Percentiles rank a stretch among this genome's conserved stretches.
Conservation (phyloP, 2,797 vertebrate genomes). For the Sebastes elongatus region DNA sequence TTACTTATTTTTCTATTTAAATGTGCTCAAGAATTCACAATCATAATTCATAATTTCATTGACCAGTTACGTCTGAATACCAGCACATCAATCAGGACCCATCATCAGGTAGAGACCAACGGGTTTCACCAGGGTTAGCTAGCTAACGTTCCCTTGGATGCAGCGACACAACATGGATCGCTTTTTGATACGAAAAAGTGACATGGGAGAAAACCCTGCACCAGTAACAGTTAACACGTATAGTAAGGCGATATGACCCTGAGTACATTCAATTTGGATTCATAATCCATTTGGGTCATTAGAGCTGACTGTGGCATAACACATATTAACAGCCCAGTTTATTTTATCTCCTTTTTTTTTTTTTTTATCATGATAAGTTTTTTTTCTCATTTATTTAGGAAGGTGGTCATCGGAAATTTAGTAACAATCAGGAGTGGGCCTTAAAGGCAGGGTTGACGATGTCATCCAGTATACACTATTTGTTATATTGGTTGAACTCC, state of each 20-base stretch:
- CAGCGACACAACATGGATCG: background rate
- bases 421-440: background rate
- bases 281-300: background rate
- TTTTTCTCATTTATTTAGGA: background rate
- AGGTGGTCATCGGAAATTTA: background rate
- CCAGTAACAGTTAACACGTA: background rate
- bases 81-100: background rate
- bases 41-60: background rate
- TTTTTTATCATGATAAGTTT: no score
- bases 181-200: background rate
- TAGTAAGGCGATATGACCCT: background rate
- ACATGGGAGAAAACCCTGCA: background rate
- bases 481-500: no score
- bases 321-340: background rate
- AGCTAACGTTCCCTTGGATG: background rate
- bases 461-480: no score
- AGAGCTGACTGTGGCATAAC: background rate
- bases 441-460: background rate
- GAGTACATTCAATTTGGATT: background rate
- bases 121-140: background rate
- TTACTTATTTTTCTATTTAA: no score
- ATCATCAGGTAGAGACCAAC: background rate
- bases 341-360: background rate
- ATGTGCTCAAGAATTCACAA: background rate
- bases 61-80: background rate